A percentile compares a stretch with the other conserved stretches of the same genome.
Conservation (phyloP, 1,140 invertebrate species). For the Saccostrea echinata region DNA sequence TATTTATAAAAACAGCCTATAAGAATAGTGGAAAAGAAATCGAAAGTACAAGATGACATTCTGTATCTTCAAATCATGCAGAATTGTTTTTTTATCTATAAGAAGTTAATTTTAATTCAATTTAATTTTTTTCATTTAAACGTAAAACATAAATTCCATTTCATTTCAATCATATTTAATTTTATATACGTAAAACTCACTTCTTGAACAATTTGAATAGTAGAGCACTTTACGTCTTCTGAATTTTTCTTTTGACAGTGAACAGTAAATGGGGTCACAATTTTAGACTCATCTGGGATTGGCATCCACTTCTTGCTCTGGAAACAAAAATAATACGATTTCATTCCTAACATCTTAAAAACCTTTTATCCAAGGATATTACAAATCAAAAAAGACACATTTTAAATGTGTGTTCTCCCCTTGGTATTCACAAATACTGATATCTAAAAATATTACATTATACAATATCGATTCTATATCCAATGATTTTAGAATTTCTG, state of each 20-base stretch:
- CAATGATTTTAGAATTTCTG: too few species aligned
- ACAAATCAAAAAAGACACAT: too few species aligned
- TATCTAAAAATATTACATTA: too few species aligned
- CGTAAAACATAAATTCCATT: too few species aligned
- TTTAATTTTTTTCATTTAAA: background rate
- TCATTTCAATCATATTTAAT: background rate
- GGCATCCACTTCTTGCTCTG: background rate
- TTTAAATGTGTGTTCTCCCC: too few species aligned
- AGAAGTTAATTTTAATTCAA: background rate
- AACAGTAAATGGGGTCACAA: background rate
- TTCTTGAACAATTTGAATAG: background rate
- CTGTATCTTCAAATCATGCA: background rate
- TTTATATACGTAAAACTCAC: background rate
- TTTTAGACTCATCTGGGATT: background rate
- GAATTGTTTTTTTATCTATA: background rate
- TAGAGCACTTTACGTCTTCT: background rate
- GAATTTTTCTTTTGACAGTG: background rate
- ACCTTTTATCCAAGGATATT: too few species aligned
- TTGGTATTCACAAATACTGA: too few species aligned
- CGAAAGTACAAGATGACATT: too few species aligned
- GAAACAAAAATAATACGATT: background rate
- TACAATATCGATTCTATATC: too few species aligned
- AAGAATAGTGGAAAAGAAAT: too few species aligned
- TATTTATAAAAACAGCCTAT: too few species aligned
- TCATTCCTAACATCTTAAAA: too few species aligned